Evolutionary conservation across 1,140 invertebrate genomes (phyloP).

Genomic region (Oscheius sp.): DNA sequence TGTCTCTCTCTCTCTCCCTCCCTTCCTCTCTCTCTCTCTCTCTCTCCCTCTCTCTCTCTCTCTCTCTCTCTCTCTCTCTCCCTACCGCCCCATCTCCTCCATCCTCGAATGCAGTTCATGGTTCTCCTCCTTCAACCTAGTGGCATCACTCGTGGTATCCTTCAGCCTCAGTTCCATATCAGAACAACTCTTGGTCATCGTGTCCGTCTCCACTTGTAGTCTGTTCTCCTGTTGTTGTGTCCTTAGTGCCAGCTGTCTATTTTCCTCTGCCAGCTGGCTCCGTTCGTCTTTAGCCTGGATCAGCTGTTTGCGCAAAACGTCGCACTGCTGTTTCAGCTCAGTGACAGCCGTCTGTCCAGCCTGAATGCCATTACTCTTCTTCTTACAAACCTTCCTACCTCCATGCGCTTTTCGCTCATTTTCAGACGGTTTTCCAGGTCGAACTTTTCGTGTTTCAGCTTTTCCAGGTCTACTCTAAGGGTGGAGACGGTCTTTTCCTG

Average conservation of each 20-base stretch:
- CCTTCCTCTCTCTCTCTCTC: too few species aligned
- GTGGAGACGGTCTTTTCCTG: conserved; percentile 22
- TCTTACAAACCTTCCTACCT: conserved; percentile 11
- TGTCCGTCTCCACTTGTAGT: neutral
- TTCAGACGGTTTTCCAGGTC: conserved; percentile 40
- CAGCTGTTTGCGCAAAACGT: conserved; percentile 33
- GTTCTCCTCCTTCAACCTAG: conserved; percentile 25
- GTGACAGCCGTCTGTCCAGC: conserved; percentile 13
- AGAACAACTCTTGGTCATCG: neutral
- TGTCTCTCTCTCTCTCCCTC: too few species aligned
- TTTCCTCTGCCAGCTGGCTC: conserved; percentile 3
- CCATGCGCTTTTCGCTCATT: conserved; percentile 30
- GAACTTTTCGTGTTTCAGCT: conserved; percentile 18
- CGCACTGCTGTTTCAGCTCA: conserved; percentile 34
- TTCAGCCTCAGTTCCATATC: neutral
- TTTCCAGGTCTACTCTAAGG: conserved; percentile 24
- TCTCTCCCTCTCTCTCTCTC: too few species aligned
- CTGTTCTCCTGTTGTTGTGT: conserved; percentile 12
- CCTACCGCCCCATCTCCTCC: neutral
- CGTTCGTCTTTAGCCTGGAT: conserved; percentile 32
- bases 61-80: neutral
- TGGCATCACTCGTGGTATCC: neutral
- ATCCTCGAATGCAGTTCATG: neutral
- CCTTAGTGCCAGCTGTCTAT: neutral
- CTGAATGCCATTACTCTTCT: conserved; percentile 2